Conservation (phyloP, 2,888 invertebrate genomes). For the Hipparchia sbordonii region DNA sequence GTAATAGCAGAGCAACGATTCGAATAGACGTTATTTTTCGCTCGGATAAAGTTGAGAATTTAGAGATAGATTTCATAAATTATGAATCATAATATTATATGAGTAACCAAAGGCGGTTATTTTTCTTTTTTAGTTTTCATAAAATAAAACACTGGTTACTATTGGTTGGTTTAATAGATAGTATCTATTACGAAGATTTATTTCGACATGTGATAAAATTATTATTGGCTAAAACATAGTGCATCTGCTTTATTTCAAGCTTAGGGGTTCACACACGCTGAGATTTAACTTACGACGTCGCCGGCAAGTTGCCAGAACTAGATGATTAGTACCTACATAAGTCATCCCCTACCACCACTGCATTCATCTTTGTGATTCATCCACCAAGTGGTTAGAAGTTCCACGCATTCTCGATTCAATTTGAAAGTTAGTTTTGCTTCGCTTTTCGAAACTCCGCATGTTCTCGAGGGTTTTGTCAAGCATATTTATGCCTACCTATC, state of each 20-base stretch:
- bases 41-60: too few species aligned
- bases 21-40: too few species aligned
- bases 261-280: conserved; percentile 56
- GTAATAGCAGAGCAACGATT: too few species aligned
- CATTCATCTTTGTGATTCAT: conserved; percentile 42
- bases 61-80: too few species aligned
- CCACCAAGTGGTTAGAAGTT: conserved; percentile 37
- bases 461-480: conserved; percentile 60
- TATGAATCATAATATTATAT: too few species aligned
- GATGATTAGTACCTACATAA: conserved; percentile 59
- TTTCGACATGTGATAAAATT: conserved; percentile 14
- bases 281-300: conserved; percentile 66
- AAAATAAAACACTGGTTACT: too few species aligned
- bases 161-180: too few species aligned
- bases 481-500: too few species aligned
- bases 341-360: conserved; percentile 53
- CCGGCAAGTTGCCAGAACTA: conserved; percentile 66
- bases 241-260: conserved; percentile 51
- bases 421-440: conserved; percentile 52
- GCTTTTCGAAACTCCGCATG: conserved; percentile 71
- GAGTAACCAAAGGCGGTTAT: too few species aligned
- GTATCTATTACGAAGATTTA: not conserved
- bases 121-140: too few species aligned
- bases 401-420: conserved; percentile 55
- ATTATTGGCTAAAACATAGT: conserved; percentile 27